Conservation (phyloP, 2,797 vertebrate genomes). For the Eospalax fontanierii region DNA sequence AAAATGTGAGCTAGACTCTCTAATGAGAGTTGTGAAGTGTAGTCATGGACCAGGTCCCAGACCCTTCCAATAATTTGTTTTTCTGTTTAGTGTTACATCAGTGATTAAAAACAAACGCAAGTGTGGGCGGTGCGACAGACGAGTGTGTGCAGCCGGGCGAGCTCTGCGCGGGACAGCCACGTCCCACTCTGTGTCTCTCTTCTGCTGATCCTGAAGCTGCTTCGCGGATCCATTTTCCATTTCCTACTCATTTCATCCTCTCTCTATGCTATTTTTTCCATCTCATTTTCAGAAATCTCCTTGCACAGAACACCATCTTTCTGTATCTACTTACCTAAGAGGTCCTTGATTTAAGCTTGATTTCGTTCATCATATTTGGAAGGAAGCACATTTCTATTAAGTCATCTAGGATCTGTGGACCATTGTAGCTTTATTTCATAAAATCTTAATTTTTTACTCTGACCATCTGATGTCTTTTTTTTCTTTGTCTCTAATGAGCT, state of each 20-base stretch:
- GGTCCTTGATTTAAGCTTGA: conserved; percentile 44
- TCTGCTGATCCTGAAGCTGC: conserved; percentile 21
- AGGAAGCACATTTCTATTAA: conserved; percentile 28
- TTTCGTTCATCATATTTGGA: conserved; percentile 37
- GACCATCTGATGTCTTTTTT: conserved; percentile 4
- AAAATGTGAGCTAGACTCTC: not conserved
- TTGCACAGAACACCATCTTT: conserved; percentile 53
- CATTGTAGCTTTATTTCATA: conserved; percentile 17
- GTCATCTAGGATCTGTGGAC: not conserved
- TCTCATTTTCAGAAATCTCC: conserved; percentile 24
- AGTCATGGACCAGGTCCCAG: not conserved
- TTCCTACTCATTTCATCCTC: conserved; percentile 10
- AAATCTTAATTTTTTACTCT: conserved; percentile 60
- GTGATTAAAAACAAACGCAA: not conserved
- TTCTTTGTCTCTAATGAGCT: conserved; percentile 36
- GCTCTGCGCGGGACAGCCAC: not conserved
- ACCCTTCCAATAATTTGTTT: conserved; percentile 50
- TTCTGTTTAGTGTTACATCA: conserved; percentile 46
- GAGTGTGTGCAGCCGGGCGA: not conserved
- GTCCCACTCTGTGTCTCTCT: conserved; percentile 37
- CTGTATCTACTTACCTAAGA: conserved; percentile 9
- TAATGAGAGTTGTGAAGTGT: not conserved
- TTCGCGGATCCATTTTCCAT: conserved; percentile 28
- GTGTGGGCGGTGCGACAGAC: not conserved
- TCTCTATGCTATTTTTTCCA: not conserved